Base-by-base conservation (phyloP, 2,113 vertebrate genomes). In the Neotoma lepida region DNA sequence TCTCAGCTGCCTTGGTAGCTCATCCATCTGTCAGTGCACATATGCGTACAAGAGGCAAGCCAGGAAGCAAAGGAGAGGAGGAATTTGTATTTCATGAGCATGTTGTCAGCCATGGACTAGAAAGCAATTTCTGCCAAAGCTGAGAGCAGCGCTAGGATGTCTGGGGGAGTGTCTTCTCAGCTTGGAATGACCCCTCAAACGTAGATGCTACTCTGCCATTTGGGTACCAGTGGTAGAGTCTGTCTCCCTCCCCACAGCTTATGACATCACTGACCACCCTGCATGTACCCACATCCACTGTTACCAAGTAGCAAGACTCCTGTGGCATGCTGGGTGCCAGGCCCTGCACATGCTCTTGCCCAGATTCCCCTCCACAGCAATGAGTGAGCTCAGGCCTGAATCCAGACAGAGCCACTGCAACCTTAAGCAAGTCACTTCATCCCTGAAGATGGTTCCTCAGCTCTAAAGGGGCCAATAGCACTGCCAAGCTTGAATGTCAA, bases 11-110 rank as follows among this genome's bases (percentile, higher is more conserved):
- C 84, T 97, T 66, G 26, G 76, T 88, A 94, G 89, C 96, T 86
- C 88, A 82, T 95, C 97, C 97, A 97, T 97, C 97, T 97, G 97
- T 92, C 85, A 88, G 94, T 70, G 94, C 90, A 80, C 97, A 97
- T 97, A 97, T 97, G 97, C 88, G 93, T 90, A 94, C 94, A 95
- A 93, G 91, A 96, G 93, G 90, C 96, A 93, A 95, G 96, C 97
- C 97, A 97, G 96, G 88, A 97, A 96, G 93, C 94, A 81, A 70
- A 97, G n/a, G 76, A 94, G 88, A 63, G 71, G 58, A 78, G 87
- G 81, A 82, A 86, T 96, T 96, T 95, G 95, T 97, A 90, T 96
- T 96, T 95, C 93, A 88, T 77, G 85, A 93, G 95, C 80, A 63
- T 86, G 61, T 91, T 96, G 91, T 95, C 80, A 89, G 56, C 91